These are phyloP conservation scores for Acanthisitta chloris DNA, from an alignment of 2,113 vertebrate species.

Conservation along the genomic window DNA sequence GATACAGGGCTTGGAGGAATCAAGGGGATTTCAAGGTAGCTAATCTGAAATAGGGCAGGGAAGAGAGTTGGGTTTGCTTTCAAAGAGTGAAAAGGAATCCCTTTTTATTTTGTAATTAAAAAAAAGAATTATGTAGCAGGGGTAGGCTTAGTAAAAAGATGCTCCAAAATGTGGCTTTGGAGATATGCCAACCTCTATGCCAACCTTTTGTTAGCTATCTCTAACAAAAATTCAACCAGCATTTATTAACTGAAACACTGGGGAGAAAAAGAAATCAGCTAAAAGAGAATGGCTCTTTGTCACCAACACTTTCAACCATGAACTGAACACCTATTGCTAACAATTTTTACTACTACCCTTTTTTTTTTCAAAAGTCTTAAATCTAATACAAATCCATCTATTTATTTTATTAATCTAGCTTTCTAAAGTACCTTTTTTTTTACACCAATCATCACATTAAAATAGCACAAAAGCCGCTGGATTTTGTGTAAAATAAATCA, in stretches of 20 bases:
- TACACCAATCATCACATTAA: background rate
- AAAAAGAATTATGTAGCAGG: background rate
- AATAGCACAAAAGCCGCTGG: background rate
- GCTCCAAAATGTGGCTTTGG: background rate
- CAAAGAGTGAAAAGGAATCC: background rate
- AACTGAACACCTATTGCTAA: background rate
- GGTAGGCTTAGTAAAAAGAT: background rate
- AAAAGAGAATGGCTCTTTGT: background rate
- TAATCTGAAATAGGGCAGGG: background rate
- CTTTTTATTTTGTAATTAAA: background rate
- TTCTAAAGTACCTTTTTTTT: background rate
- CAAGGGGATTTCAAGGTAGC: background rate
- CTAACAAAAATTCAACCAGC: background rate
- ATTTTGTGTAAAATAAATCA: background rate
- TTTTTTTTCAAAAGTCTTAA: background rate
- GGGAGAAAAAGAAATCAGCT: background rate
- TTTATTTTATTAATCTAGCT: background rate
- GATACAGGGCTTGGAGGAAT: accelerated
- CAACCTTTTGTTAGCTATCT: too few relatives aligned
- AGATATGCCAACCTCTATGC: background rate
- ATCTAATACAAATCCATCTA: background rate
- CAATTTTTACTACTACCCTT: background rate
- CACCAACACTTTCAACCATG: background rate
- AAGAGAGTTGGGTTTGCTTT: background rate
- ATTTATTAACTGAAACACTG: background rate